Evolutionary conservation across 2,113 vertebrate genomes (phyloP).

Genomic region (Fulica atra): DNA sequence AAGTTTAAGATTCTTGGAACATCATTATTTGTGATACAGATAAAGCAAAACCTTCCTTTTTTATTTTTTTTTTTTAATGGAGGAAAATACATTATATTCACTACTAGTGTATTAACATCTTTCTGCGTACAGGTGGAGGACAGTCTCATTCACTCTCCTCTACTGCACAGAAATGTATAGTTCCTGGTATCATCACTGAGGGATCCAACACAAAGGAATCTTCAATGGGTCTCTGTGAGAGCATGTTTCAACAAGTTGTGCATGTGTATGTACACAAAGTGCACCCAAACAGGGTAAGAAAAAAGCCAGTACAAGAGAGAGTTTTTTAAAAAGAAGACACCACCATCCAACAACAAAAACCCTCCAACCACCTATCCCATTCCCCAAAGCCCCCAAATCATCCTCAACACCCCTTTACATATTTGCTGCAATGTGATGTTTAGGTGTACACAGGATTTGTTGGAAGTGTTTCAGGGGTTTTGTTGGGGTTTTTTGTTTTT

Average conservation of each 20-base stretch:
- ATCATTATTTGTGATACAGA: background rate
- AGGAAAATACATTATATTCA: background rate
- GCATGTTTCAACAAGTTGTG: background rate
- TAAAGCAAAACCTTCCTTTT: background rate
- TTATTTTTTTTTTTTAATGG: background rate
- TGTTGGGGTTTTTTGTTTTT: fast-evolving
- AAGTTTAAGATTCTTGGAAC: background rate
- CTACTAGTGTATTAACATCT: background rate
- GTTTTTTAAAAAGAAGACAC: background rate
- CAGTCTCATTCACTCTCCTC: background rate
- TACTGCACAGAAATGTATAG: background rate
- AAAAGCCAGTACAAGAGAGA: background rate
- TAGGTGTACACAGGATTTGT: too few species aligned
- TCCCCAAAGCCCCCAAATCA: background rate
- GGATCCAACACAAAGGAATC: background rate
- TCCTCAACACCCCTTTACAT: fast-evolving
- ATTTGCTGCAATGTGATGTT: background rate
- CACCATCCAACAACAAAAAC: background rate
- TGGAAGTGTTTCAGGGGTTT: too few species aligned
- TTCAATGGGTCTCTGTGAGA: background rate
- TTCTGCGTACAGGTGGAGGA: background rate
- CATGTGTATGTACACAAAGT: background rate
- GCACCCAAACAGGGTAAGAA: background rate
- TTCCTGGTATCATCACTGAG: background rate
- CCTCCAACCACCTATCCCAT: too few species aligned